These are phyloP conservation scores for Elachura formosa DNA, from an alignment of 2,113 vertebrate species.

Conservation along the genomic window DNA sequence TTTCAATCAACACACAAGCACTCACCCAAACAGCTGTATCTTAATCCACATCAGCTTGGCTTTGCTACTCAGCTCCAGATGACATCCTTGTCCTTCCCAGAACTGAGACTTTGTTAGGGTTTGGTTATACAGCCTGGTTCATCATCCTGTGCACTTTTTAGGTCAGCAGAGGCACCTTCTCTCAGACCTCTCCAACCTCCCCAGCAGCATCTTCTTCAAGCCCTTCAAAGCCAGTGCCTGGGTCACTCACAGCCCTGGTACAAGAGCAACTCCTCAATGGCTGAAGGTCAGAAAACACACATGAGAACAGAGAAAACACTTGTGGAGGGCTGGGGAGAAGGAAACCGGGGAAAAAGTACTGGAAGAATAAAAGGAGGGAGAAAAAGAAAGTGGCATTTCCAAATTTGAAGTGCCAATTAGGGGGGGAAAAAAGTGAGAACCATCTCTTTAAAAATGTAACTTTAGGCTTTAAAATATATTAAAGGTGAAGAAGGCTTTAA, in stretches of 20 bases:
- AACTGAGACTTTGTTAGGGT: background rate
- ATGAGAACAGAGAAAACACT: background rate
- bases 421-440: background rate
- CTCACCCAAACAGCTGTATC: background rate
- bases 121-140: background rate
- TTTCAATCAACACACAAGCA: background rate
- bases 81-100: background rate
- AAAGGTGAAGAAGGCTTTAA: background rate
- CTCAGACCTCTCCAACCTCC: background rate
- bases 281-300: background rate
- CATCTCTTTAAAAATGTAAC: background rate
- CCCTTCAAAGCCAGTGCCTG: background rate
- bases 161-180: background rate
- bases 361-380: background rate
- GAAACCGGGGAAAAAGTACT: background rate
- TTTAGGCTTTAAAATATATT: background rate
- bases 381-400: background rate
- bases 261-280: background rate
- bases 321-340: background rate
- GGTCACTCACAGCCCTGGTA: background rate
- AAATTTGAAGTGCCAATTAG: background rate
- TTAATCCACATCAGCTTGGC: background rate
- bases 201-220: background rate
- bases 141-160: background rate
- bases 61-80: background rate